phyloP scores from a whole-genome alignment of 2,113 vertebrate species.

The Conger conger region DNA sequence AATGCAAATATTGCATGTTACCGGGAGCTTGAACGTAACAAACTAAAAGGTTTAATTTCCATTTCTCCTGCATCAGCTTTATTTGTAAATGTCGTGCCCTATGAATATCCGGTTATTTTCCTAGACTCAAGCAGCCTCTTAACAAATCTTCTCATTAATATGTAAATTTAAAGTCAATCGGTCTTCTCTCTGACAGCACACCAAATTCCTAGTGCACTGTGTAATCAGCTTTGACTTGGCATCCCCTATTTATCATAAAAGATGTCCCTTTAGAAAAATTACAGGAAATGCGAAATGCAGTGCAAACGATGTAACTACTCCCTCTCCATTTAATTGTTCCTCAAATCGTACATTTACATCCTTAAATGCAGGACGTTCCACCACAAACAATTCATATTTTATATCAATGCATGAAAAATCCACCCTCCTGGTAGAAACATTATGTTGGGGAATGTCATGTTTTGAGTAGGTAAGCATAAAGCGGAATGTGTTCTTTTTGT shows the following conservation, averaged over 20 bases:
- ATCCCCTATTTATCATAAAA: constrained; percentile 86
- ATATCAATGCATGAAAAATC: constrained; percentile 75
- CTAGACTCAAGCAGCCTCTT: constrained; percentile 82
- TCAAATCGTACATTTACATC: constrained; percentile 84
- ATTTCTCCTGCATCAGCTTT: constrained; percentile 99
- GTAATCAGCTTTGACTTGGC: constrained; percentile 85
- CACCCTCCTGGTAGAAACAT: constrained; percentile 50
- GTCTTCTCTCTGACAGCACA: constrained; percentile 82
- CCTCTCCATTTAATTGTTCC: constrained; percentile 83
- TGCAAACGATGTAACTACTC: constrained; percentile 79
- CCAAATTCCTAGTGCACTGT: constrained; percentile 84
- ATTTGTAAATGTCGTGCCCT: constrained; percentile 99
- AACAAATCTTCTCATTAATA: constrained; percentile 92
- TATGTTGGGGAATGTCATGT: constrained; percentile 8
- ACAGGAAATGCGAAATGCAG: constrained; percentile 74
- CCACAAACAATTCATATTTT: constrained; percentile 77
- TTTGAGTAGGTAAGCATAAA: constrained; percentile 13
- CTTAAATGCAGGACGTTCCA: constrained; percentile 78
- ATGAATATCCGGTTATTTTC: constrained; percentile 93
- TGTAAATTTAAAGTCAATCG: constrained; percentile 88
- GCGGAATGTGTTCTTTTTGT: not conserved
- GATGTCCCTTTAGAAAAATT: constrained; percentile 85
- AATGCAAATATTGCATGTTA: constrained; percentile 94
- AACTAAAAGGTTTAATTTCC: constrained; percentile 99
- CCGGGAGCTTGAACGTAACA: constrained; percentile 94